Evolutionary conservation across 2,797 vertebrate genomes (phyloP), one percentile per base, ranked within the genome.

Genomic region (Takifugu rubripes): DNA sequence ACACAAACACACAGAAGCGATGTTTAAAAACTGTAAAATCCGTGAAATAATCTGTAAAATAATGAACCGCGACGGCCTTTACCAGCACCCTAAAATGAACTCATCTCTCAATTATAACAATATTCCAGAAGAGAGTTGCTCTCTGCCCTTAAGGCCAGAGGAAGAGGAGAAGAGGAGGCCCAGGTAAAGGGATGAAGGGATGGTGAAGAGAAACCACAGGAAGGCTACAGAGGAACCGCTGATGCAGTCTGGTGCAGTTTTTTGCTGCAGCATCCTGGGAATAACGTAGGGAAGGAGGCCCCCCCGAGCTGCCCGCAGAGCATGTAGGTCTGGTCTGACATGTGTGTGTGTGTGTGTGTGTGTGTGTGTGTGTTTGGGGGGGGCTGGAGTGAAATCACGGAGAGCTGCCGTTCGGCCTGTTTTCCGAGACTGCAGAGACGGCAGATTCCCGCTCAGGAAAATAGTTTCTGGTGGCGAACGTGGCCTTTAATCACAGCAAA

Each of bases 181-280:
- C 6, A 48, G 44, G 54, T 50, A 43, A 45, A 43, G 15, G 54
- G 52, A 33, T 49, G 55, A 62, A 64, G 53, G 52, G 52, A 56
- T 1, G 15, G 49, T 52, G 46, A 64, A 49, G 1, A 54, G 40
- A 6, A 29, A 29, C 1, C 21, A 21, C 21, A 21, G 50, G 66
- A 68, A 59, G 48, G 43, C 65, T 53, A 53, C 55, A 2, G n/a
- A 74, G 72, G 61, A 84, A 73, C 70, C 63, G 83, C 81, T 85
- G 86, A 85, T 88, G 88, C 80, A 87, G 87, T 87, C 70, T 89
- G 82, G 84, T 42, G 78, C 87, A 89, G 33, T 86, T 81, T 87
- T 87, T 71, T 89, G 80, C 88, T 87, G 87, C 88, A 90, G 86
- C 88, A 88, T 68, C 83, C 25, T 69, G 87, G 84, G 88, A 91